Evolutionary conservation across 2,797 vertebrate species (phyloP).

Genomic region (Eidolon dupreanum): DNA sequence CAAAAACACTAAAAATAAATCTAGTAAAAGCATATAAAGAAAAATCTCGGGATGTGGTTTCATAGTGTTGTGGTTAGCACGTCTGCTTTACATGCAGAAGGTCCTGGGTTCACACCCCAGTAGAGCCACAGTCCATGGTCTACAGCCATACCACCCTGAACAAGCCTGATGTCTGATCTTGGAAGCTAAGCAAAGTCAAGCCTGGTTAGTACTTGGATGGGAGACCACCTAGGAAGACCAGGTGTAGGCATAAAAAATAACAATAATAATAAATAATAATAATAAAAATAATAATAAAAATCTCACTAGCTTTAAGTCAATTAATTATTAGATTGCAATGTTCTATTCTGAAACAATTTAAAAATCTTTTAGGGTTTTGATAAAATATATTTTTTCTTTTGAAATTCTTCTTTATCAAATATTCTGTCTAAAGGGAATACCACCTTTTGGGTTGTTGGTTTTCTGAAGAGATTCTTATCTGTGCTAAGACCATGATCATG

Average conservation of each 20-base stretch:
- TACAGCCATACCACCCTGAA: no score
- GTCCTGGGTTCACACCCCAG: no score
- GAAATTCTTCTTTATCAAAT: background rate
- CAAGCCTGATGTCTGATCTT: no score
- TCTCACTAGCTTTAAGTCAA: background rate
- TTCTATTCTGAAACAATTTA: background rate
- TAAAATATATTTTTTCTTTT: conserved; percentile 5
- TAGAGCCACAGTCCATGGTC: no score
- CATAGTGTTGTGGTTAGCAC: no score
- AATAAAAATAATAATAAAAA: background rate
- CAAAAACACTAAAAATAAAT: conserved; percentile 7
- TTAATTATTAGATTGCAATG: background rate
- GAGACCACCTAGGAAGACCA: no score
- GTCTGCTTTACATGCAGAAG: no score
- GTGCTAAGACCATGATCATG: background rate
- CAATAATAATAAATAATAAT: no score
- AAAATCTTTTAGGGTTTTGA: background rate
- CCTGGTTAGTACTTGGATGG: no score
- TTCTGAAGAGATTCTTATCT: background rate
- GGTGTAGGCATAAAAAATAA: no score
- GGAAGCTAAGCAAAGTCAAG: no score
- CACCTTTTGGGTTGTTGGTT: background rate
- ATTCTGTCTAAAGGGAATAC: background rate
- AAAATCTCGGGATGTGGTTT: background rate
- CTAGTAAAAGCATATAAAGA: background rate